Conservation (phyloP, 2,888 invertebrate species). For the Carterocephalus palaemon region DNA sequence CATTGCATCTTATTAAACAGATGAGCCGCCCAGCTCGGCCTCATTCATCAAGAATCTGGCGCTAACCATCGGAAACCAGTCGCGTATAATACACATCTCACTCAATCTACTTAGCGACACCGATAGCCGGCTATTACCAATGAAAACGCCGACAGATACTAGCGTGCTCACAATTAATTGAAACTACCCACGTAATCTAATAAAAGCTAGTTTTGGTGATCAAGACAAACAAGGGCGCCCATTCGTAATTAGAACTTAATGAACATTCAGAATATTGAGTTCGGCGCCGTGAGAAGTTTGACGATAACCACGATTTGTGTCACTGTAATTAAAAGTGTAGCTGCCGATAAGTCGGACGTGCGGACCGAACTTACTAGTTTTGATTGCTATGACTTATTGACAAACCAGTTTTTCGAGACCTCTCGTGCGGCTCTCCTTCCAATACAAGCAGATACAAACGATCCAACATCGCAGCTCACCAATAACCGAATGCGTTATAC, state of each 20-base stretch:
- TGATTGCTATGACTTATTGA: constrained; percentile 62
- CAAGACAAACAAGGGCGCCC: constrained; percentile 77
- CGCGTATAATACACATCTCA: constrained; percentile 60
- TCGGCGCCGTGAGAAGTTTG: constrained; percentile 75
- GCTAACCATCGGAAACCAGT: constrained; percentile 52
- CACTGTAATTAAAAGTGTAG: constrained; percentile 77
- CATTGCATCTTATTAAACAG: constrained; percentile 33
- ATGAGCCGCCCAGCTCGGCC: constrained; percentile 39
- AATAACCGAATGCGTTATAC: constrained; percentile 52
- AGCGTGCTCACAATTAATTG: constrained; percentile 73
- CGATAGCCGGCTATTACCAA: constrained; percentile 71
- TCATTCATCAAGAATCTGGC: constrained; percentile 46
- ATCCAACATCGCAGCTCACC: constrained; percentile 46
- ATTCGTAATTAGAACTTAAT: constrained; percentile 78
- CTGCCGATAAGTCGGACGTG: constrained; percentile 71
- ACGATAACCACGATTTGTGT: constrained; percentile 77
- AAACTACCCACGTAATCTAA: constrained; percentile 78
- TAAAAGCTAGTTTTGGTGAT: constrained; percentile 76
- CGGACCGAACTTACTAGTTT: constrained; percentile 61
- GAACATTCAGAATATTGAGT: constrained; percentile 74
- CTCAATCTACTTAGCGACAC: constrained; percentile 70
- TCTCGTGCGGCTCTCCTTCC: constrained; percentile 37
- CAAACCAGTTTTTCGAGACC: constrained; percentile 54
- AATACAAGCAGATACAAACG: constrained; percentile 33
- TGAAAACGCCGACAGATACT: constrained; percentile 70